Evolutionary conservation across 92 coral and sea anemone genomes (phyloP).

Genomic region (Pocillopora grandis): DNA sequence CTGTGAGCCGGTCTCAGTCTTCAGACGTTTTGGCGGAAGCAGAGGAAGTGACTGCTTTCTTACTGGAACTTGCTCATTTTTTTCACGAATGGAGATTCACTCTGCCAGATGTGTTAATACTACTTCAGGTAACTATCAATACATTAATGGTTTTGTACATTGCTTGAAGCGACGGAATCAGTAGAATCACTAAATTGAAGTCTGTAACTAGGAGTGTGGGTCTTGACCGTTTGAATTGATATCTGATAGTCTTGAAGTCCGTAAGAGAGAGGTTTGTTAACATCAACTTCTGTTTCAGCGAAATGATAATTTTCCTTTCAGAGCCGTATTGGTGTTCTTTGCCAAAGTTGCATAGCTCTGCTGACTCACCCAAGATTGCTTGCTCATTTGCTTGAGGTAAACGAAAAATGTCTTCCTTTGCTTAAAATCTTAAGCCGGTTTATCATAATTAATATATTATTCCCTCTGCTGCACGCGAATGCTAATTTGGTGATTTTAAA

Average conservation of each 20-base stretch:
- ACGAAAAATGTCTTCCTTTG: background rate
- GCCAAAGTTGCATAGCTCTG: conserved; percentile 93
- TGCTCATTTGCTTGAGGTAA: conserved; percentile 95
- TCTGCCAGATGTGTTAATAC: conserved; percentile 78
- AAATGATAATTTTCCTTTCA: background rate
- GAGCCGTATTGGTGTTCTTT: conserved; percentile 78
- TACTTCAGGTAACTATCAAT: conserved; percentile 56
- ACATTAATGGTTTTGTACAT: background rate
- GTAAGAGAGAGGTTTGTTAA: background rate
- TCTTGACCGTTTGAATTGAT: background rate
- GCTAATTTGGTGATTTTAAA: no score
- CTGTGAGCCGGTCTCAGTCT: conserved; percentile 77
- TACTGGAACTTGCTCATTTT: conserved; percentile 84
- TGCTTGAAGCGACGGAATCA: background rate
- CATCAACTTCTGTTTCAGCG: background rate
- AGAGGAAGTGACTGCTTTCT: conserved; percentile 87
- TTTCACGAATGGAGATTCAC: conserved; percentile 90
- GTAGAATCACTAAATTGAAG: background rate
- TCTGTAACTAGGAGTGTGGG: background rate
- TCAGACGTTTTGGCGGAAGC: conserved; percentile 75
- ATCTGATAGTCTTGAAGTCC: no score
- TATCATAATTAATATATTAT: no score
- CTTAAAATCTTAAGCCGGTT: no score
- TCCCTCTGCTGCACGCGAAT: no score
- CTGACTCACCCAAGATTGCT: conserved; percentile 90